Evolutionary conservation across 2,797 vertebrate genomes (phyloP), one percentile per base, ranked within the genome.

Genomic region (Harpagifer antarcticus): DNA sequence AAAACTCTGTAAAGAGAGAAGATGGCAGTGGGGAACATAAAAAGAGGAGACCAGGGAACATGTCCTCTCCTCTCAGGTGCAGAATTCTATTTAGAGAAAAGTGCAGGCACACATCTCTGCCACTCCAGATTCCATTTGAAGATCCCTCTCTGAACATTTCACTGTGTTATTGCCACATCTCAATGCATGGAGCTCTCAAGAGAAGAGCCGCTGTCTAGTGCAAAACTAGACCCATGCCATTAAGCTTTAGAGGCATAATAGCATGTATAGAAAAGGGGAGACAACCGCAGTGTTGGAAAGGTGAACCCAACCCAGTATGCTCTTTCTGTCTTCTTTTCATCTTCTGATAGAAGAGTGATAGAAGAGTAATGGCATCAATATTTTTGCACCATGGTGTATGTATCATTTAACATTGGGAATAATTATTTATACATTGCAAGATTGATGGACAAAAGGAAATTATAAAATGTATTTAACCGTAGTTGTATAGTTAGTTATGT

Each of bases 121-220:
- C 85, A 85, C 87, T 91, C 90, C 85, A 91, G 74, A 82, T 78
- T 89, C 78, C 81, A 92, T 91, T 90, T 90, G 72, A 83, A 74
- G 75, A 48, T 71, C 78, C 10, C 71, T 54, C 20, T 59, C 81
- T 76, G 72, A 65, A 62, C 52, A 55, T 74, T 56, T 79, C 31
- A 6, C 6, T 13, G 40, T 74, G 70, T 79, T 77, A 81, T 74
- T 85, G 78, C 45, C 56, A 65, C 43, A 58, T 82, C 42, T 84
- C 73, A 13, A 61, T 65, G 63, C 69, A 68, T 68, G 45, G 27
- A 63, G 48, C 70, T 80, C 59, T 85, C 55, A 48, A 59, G 48
- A 65, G 31, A 57, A 78, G 58, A 72, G 72, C 63, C 53, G 67
- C 55, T 47, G 49, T 66, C 65, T 33, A 45, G 50, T 52, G 43